Evolutionary conservation across 2,113 vertebrate genomes (phyloP).

Genomic region (Turnix velox): DNA sequence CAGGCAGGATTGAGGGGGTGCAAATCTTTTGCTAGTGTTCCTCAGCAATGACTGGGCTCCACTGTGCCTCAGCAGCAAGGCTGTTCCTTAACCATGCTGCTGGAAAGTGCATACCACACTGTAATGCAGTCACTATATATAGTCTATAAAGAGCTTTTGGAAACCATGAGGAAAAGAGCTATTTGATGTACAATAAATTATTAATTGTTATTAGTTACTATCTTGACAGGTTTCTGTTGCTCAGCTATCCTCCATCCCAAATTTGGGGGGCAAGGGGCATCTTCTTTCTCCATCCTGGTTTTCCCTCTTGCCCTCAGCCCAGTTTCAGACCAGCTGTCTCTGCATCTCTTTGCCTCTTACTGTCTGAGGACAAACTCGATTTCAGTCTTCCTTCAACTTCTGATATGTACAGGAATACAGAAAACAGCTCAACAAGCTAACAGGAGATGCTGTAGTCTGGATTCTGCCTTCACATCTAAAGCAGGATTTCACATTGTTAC

Average conservation of each 20-base stretch:
- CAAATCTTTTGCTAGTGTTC: neutral
- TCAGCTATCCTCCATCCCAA: neutral
- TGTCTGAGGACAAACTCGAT: neutral
- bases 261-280: neutral
- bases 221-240: conserved; percentile 43
- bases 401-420: neutral
- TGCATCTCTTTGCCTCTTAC: neutral
- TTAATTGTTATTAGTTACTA: conserved; percentile 58
- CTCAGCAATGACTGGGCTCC: neutral
- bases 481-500: neutral
- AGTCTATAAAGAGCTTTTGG: conserved; percentile 62
- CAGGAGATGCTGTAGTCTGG: neutral
- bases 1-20: neutral
- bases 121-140: conserved; percentile 56
- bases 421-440: neutral
- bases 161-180: conserved; percentile 59
- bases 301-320: neutral
- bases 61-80: neutral
- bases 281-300: neutral
- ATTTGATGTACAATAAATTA: conserved; percentile 63
- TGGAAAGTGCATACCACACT: conserved; percentile 44
- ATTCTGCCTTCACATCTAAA: neutral
- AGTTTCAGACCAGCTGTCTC: neutral
- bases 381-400: neutral
- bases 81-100: conserved; percentile 11